phyloP scores from a whole-genome alignment of 2,888 invertebrate species.

The Punctoribates punctum region DNA sequence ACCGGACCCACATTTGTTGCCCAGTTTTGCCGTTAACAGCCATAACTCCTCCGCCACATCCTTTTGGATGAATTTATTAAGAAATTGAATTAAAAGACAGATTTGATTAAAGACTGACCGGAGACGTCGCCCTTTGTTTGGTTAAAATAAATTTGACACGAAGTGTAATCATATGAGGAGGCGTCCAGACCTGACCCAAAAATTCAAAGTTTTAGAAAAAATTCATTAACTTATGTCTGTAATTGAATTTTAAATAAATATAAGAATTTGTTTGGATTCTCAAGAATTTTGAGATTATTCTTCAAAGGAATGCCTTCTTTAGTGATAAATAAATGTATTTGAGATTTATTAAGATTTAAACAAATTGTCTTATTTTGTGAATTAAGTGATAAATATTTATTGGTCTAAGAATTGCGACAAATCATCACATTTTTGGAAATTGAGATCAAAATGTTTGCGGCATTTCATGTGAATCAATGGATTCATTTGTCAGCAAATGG shows the following conservation, averaged over 20 bases:
- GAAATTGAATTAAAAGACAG: not conserved
- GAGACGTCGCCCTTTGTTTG: constrained; percentile 39
- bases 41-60: constrained; percentile 69
- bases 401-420: not conserved
- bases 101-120: not conserved
- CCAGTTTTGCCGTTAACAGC: constrained; percentile 71
- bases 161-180: constrained; percentile 57
- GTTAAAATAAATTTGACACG: constrained; percentile 64
- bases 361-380: too few species aligned
- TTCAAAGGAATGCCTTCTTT: too few species aligned
- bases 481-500: not conserved
- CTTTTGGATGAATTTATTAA: constrained; percentile 34
- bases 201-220: not conserved
- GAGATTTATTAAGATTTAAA: too few species aligned
- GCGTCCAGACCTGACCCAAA: constrained; percentile 55
- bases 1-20: constrained; percentile 68
- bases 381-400: too few species aligned
- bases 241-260: too few species aligned
- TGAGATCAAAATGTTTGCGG: not conserved
- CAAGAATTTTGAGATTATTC: too few species aligned
- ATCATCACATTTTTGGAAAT: not conserved
- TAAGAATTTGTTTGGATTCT: too few species aligned
- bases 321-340: too few species aligned
- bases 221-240: too few species aligned
- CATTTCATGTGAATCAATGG: not conserved